A percentile compares a stretch with the other conserved stretches of the same genome.
phyloP scores from a whole-genome alignment of 2,888 invertebrate species.

The Coelogynopora nodosa region DNA sequence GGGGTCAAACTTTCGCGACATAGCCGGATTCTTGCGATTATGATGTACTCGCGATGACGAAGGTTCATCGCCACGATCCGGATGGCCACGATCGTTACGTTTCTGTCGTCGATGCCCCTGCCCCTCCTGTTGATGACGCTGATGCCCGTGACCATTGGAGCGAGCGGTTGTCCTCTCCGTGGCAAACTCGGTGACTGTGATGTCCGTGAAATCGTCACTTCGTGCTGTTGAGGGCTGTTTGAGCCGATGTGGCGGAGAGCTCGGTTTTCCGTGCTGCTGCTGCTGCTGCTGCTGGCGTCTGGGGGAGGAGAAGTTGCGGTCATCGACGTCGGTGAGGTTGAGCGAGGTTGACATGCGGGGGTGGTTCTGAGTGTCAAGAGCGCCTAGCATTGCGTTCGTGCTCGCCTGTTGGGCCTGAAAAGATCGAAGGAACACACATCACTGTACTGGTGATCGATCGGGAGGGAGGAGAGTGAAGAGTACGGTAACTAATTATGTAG shows the following conservation, averaged over 20 bases:
- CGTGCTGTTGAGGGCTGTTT: background rate
- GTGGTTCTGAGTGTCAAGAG: background rate
- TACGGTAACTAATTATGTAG: no score
- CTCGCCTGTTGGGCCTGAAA: conserved; percentile 3
- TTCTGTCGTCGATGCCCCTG: background rate
- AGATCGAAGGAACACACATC: no score
- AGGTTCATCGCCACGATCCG: background rate
- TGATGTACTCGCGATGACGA: no score
- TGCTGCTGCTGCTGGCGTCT: background rate
- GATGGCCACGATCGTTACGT: background rate
- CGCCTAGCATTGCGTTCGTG: background rate
- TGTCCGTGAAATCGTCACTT: background rate
- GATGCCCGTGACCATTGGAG: background rate
- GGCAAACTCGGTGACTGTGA: conserved; percentile 5
- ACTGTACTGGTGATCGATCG: no score
- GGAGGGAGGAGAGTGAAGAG: no score
- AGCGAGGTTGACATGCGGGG: background rate
- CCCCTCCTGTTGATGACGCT: background rate
- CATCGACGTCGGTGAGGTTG: background rate
- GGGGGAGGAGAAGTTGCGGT: background rate
- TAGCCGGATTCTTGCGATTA: no score
- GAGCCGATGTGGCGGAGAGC: background rate
- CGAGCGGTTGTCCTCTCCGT: background rate
- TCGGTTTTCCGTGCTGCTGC: background rate
- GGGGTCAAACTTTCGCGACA: background rate